These are phyloP conservation scores for Nymphalis io DNA, from an alignment of 1,140 invertebrate genomes.

Conservation along the genomic window DNA sequence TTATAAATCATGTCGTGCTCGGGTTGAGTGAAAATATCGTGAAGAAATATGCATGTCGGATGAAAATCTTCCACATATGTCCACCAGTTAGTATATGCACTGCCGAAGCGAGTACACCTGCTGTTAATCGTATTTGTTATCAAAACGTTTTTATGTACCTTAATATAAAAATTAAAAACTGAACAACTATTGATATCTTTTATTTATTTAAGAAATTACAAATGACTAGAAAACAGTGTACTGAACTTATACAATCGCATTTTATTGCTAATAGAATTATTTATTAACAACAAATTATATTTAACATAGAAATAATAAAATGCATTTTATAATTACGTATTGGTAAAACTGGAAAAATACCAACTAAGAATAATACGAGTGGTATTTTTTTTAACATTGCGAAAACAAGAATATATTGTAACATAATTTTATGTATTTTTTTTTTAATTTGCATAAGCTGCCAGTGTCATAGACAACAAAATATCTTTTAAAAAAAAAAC, in stretches of 20 bases:
- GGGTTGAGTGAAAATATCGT: too few species aligned
- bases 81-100: too few species aligned
- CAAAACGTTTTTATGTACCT: too few species aligned
- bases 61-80: too few species aligned
- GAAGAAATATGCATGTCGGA: too few species aligned
- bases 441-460: too few species aligned
- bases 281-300: background rate
- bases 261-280: background rate
- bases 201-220: slow-evolving; percentile 51
- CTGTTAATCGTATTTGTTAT: too few species aligned
- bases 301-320: slow-evolving; percentile 5
- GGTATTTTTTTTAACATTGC: background rate
- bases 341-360: background rate
- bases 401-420: background rate
- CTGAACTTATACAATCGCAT: slow-evolving; percentile 3
- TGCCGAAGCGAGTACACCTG: too few species aligned
- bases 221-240: slow-evolving; percentile 47
- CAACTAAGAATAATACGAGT: background rate
- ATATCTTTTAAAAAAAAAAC: background rate
- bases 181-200: slow-evolving; percentile 19
- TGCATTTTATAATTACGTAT: background rate
- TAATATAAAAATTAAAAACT: slow-evolving; percentile 14
- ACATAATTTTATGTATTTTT: too few species aligned
- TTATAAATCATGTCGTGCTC: too few species aligned
- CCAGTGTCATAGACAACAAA: background rate